Percentiles rank a stretch among this genome's conserved stretches.
Evolutionary conservation across 2,113 vertebrate species (phyloP).

Genomic region (Archilochus colubris): DNA sequence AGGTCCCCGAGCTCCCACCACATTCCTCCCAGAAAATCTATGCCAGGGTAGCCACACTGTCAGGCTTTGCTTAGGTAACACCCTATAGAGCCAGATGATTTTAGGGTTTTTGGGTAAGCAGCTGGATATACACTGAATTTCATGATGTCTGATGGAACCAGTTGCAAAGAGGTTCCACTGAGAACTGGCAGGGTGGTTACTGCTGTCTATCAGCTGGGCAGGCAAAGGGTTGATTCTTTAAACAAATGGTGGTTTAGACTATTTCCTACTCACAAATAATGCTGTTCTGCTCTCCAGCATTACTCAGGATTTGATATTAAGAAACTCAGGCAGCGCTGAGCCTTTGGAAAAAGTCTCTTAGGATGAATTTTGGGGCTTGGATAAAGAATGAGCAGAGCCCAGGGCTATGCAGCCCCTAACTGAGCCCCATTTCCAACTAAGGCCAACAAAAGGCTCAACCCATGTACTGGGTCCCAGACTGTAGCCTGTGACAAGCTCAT

Average conservation of each 20-base stretch:
- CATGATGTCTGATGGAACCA: neutral
- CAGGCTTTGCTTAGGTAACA: neutral
- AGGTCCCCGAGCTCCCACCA: neutral
- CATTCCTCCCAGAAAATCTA: neutral
- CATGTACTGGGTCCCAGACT: neutral
- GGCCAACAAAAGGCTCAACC: neutral
- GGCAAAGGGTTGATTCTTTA: neutral
- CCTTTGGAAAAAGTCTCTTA: neutral
- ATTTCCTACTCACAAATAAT: neutral
- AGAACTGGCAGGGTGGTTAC: neutral
- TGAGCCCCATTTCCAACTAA: neutral
- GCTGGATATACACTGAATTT: neutral
- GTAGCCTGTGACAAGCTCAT: neutral
- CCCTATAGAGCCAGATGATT: neutral
- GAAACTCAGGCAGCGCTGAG: neutral
- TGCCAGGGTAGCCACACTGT: fast-evolving
- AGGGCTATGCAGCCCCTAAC: neutral
- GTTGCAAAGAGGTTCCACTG: neutral
- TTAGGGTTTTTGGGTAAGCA: neutral
- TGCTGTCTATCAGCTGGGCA: neutral
- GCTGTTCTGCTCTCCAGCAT: neutral
- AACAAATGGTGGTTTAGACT: neutral
- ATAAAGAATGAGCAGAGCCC: neutral
- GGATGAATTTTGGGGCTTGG: neutral
- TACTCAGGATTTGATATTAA: neutral